Percentiles rank a stretch among this genome's conserved stretches.
phyloP scores from a whole-genome alignment of 2,797 vertebrate genomes.

The Ctenopoma kingsleyae region DNA sequence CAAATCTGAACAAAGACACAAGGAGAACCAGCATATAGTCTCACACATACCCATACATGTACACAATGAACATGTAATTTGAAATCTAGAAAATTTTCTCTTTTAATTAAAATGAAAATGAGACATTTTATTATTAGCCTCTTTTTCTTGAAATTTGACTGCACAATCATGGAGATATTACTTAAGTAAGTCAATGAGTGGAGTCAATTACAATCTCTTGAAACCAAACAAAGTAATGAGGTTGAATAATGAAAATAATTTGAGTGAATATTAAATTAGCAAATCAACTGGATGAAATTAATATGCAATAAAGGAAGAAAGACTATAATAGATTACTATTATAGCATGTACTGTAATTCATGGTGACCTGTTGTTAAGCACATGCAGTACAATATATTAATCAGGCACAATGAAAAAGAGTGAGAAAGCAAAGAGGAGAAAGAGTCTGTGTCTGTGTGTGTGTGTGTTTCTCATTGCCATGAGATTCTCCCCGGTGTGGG shows the following conservation, averaged over 20 bases:
- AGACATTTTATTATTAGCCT: constrained; percentile 35
- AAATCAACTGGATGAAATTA: constrained; percentile 23
- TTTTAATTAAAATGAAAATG: constrained; percentile 50
- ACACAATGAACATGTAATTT: constrained; percentile 39
- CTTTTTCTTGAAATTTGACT: constrained; percentile 31
- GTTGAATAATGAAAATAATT: constrained; percentile 22
- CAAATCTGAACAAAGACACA: constrained; percentile 62
- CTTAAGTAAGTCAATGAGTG: constrained; percentile 20
- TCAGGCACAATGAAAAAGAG: constrained; percentile 46
- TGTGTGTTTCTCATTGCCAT: constrained; percentile 63
- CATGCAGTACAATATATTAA: constrained; percentile 32
- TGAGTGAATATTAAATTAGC: constrained; percentile 31
- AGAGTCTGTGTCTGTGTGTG: constrained; percentile 36
- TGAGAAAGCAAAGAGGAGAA: constrained; percentile 46
- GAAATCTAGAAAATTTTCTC: constrained; percentile 56
- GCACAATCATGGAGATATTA: constrained; percentile 40
- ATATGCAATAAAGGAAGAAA: constrained; percentile 21
- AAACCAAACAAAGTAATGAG: constrained; percentile 32
- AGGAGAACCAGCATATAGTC: constrained; percentile 38
- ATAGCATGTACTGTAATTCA: constrained; percentile 17
- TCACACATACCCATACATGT: constrained; percentile 34
- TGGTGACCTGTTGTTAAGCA: constrained; percentile 35
- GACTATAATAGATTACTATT: constrained; percentile 16
- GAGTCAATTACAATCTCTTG: constrained; percentile 20
- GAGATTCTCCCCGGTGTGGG: constrained; percentile 77